A percentile compares a stretch with the other conserved stretches of the same genome.
These are phyloP conservation scores for Matsumurasca onukii DNA, from an alignment of 1,140 invertebrate genomes.

Conservation along the genomic window DNA sequence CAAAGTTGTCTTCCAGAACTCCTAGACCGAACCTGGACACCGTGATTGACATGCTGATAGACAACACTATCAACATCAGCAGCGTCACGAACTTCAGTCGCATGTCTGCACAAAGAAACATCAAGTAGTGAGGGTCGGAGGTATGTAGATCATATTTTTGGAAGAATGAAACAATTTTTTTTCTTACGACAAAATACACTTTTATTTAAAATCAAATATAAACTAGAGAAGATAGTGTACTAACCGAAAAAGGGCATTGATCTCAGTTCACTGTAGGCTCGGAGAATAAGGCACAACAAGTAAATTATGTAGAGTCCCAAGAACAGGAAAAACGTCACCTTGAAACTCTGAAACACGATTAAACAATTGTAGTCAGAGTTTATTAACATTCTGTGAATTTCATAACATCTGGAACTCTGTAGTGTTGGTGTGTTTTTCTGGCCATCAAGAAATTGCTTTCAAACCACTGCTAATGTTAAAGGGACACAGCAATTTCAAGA, in stretches of 20 bases:
- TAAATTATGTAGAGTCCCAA: slow-evolving; percentile 84
- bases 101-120: slow-evolving; percentile 79
- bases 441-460: not conserved
- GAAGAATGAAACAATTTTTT: not conserved
- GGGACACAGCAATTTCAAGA: not conserved
- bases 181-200: too few relatives aligned
- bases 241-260: slow-evolving; percentile 97
- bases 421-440: not conserved
- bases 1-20: slow-evolving; percentile 91
- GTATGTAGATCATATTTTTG: slow-evolving; percentile 3
- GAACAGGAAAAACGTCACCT: slow-evolving; percentile 86
- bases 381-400: too few relatives aligned
- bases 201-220: too few relatives aligned
- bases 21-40: slow-evolving; percentile 83
- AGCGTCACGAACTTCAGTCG: slow-evolving; percentile 88
- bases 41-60: slow-evolving; percentile 76
- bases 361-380: too few relatives aligned
- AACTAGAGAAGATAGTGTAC: too few relatives aligned
- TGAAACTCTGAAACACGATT: slow-evolving; percentile 66
- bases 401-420: too few relatives aligned
- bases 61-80: slow-evolving; percentile 79
- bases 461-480: not conserved
- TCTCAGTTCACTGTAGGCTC: slow-evolving; percentile 90
- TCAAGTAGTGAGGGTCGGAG: not conserved
- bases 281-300: slow-evolving; percentile 77